Base-by-base conservation (phyloP, 1,140 invertebrate species). In the Drosophila sturtevanti region DNA sequence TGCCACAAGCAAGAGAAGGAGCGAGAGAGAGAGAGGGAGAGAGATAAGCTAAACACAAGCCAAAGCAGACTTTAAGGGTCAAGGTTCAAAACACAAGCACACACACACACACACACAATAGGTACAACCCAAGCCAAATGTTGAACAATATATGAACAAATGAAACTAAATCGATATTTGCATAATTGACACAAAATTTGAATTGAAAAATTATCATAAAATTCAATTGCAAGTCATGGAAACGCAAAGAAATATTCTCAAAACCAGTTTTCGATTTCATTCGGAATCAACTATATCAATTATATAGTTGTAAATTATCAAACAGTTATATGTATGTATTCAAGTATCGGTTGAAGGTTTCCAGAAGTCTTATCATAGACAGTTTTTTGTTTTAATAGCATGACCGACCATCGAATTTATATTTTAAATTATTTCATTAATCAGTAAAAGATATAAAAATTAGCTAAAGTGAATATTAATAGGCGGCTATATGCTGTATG, bases 91-190 rank as follows among this genome's bases (percentile, higher is more conserved):
- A n/a, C n/a, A n/a, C n/a, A n/a, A n/a, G n/a, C n/a, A n/a, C n/a
- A n/a, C n/a, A n/a, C n/a, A n/a, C n/a, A n/a, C n/a, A n/a, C n/a
- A n/a, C n/a, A 41, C 38, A 41, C n/a, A 16, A 41, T 12, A 41
- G 5, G n/a, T 14, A 41, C 38, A 41, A 41, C n/a, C n/a, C n/a
- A 41, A 41, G 14, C 16, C 7, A 21, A 48, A 48, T 18, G 18
- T 21, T 48, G 41, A 44, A 44, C 41, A 14, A 44, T 16, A 44
- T 44, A 16, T 44, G 14, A 48, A 48, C 41, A 48, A 48, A 48
- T 18, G 41, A 48, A 48, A 48, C 41, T 48, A 48, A 48, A 48
- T 48, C 41, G 41, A 48, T 48, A 48, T 48, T 48, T 48, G 41
- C 41, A 48, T 48, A 48, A 48, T 48, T 48, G 16, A 48, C 41